phyloP scores from a whole-genome alignment of 2,113 vertebrate species.

The Ictalurus furcatus region DNA sequence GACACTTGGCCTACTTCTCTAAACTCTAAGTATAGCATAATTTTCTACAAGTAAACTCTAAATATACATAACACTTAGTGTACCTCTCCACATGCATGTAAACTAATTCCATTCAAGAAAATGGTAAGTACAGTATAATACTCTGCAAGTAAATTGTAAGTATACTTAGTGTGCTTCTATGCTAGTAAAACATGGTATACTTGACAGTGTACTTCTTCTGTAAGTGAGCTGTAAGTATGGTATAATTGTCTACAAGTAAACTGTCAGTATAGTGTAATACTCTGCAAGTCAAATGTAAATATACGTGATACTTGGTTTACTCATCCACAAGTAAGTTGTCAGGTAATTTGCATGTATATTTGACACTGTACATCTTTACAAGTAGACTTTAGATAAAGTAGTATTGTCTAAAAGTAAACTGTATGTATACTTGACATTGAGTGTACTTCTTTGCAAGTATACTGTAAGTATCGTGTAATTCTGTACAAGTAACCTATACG shows the following conservation, averaged over 20 bases:
- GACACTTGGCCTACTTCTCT: background rate
- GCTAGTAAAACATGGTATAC: too few relatives aligned
- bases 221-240: background rate
- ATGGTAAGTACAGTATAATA: background rate
- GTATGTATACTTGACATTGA: background rate
- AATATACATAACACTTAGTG: too few relatives aligned
- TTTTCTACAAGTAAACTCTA: background rate
- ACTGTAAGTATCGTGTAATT: background rate
- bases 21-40: background rate
- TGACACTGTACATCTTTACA: too few relatives aligned
- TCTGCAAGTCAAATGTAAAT: background rate
- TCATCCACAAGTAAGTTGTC: background rate
- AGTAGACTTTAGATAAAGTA: background rate
- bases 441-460: background rate
- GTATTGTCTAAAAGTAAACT: background rate
- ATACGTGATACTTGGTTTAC: background rate
- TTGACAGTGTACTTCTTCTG: too few relatives aligned
- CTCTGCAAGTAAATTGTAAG: background rate
- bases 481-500: background rate
- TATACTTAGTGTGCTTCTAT: background rate
- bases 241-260: background rate
- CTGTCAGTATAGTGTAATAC: background rate
- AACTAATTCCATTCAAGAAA: too few relatives aligned
- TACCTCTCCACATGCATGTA: too few relatives aligned
- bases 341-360: too few relatives aligned